These are phyloP conservation scores for Cephalotes varians DNA, from an alignment of 2,888 invertebrate species.

Conservation along the genomic window DNA sequence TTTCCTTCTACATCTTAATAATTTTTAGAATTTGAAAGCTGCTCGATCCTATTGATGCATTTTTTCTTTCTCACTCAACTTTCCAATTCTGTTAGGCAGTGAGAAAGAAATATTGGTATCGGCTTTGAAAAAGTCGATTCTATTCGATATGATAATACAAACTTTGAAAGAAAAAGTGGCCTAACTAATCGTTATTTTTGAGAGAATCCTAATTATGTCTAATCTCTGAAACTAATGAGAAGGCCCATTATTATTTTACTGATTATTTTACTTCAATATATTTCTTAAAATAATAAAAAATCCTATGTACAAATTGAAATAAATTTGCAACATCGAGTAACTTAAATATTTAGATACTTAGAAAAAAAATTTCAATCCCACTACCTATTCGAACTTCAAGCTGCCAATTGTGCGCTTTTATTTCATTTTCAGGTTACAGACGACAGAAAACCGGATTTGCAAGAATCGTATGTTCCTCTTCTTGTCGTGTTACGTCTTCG, in stretches of 20 bases:
- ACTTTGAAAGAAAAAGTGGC: neutral
- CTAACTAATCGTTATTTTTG: neutral
- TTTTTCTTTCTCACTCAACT: too few relatives aligned
- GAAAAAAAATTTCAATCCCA: neutral
- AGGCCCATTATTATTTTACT: neutral
- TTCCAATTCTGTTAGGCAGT: neutral
- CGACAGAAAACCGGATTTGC: conserved; percentile 26
- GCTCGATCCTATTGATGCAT: conserved; percentile 30
- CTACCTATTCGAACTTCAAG: neutral
- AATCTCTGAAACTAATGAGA: neutral
- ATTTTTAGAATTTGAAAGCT: conserved; percentile 61
- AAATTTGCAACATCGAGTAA: neutral
- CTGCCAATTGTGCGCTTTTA: neutral
- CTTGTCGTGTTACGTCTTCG: neutral
- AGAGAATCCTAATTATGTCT: neutral
- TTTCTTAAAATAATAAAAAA: neutral
- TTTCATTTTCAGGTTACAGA: conserved; percentile 22
- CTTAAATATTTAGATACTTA: neutral
- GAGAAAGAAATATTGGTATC: neutral
- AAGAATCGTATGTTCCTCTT: conserved; percentile 25
- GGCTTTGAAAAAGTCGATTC: neutral
- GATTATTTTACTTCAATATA: neutral
- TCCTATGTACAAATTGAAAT: neutral
- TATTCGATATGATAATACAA: neutral
- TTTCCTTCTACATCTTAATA: conserved; percentile 49